Evolutionary conservation across 2,797 vertebrate species (phyloP).

Genomic region (Apogon talboti): DNA sequence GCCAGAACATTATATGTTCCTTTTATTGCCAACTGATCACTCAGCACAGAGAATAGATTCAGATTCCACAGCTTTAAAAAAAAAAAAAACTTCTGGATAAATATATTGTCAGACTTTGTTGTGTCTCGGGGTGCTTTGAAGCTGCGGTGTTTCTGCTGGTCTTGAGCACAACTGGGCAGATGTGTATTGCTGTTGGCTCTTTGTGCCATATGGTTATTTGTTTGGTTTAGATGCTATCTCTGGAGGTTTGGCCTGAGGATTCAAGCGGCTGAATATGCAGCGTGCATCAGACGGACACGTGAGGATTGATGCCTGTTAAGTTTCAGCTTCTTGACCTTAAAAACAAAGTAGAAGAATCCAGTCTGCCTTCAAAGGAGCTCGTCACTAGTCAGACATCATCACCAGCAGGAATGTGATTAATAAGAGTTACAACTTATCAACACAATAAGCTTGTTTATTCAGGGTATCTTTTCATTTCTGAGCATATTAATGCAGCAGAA

Average conservation of each 20-base stretch:
- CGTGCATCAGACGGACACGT: constrained; percentile 35
- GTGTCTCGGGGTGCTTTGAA: constrained; percentile 65
- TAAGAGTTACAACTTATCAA: not conserved
- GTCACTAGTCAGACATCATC: not conserved
- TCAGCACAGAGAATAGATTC: constrained; percentile 49
- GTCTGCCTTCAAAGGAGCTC: constrained; percentile 44
- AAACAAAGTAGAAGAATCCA: constrained; percentile 25
- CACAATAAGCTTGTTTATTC: constrained; percentile 1
- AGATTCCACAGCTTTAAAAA: constrained; percentile 47
- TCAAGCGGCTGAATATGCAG: constrained; percentile 22
- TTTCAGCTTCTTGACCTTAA: constrained; percentile 51
- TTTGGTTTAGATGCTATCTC: constrained; percentile 64
- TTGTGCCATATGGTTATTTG: constrained; percentile 59
- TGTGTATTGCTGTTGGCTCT: constrained; percentile 56
- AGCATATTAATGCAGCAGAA: not conserved
- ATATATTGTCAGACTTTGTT: constrained; percentile 65
- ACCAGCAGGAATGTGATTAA: not conserved
- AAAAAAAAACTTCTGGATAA: constrained; percentile 48
- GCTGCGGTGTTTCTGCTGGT: constrained; percentile 31
- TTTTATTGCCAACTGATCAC: constrained; percentile 42
- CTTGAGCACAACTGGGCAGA: constrained; percentile 49
- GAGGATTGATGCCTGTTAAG: constrained; percentile 53
- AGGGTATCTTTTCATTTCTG: not conserved
- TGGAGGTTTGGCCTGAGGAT: constrained; percentile 31
- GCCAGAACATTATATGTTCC: constrained; percentile 24